Evolutionary conservation across 2,797 vertebrate genomes (phyloP).

Genomic region (Mionectes olivaceus): DNA sequence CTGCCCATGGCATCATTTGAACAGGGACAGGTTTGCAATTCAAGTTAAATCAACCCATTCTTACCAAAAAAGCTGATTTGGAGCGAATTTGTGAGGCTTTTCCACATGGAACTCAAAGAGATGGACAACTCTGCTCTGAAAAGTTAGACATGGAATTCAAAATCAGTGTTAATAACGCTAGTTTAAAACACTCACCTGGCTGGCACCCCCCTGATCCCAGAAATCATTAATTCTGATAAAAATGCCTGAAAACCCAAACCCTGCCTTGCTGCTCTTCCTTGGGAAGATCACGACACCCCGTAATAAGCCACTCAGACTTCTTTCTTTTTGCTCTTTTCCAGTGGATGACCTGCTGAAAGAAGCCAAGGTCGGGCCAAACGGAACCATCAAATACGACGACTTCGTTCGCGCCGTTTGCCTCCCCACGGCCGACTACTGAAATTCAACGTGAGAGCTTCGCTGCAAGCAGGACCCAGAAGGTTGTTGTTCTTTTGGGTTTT

Average conservation of each 20-base stretch:
- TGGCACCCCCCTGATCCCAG: background rate
- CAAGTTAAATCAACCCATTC: background rate
- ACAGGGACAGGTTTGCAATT: background rate
- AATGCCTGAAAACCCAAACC: accelerated
- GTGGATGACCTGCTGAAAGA: conserved; percentile 92
- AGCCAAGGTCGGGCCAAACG: conserved; percentile 83
- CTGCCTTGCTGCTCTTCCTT: background rate
- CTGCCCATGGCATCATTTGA: background rate
- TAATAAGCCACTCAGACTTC: background rate
- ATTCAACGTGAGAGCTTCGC: accelerated
- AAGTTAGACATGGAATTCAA: background rate
- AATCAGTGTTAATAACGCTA: too few species aligned
- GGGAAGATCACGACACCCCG: accelerated
- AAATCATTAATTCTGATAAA: background rate
- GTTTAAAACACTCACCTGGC: background rate
- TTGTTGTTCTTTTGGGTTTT: too few species aligned
- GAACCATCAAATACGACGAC: conserved; percentile 87
- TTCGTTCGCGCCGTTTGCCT: conserved; percentile 86
- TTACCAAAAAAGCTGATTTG: background rate
- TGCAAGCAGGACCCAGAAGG: background rate
- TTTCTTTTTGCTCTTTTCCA: conserved; percentile 61
- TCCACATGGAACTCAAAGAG: background rate
- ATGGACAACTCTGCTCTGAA: too few species aligned
- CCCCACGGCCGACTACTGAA: conserved; percentile 86
- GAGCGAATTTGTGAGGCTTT: background rate